phyloP scores from a whole-genome alignment of 1,140 invertebrate genomes.

The Phthorimaea operculella region DNA sequence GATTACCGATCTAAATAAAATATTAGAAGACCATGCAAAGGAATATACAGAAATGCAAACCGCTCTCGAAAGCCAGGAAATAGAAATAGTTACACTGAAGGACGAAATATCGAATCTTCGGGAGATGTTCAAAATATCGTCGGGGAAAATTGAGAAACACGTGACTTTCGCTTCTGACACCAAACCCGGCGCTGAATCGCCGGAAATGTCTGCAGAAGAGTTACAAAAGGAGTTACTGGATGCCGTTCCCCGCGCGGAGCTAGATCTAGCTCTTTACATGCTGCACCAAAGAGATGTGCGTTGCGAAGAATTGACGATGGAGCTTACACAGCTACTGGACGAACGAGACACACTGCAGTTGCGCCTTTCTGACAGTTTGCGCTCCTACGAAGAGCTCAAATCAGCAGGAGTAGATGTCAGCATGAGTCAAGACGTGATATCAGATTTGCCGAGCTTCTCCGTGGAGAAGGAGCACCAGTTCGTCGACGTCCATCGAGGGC shows the following conservation, averaged over 20 bases:
- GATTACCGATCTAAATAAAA: constrained; percentile 66
- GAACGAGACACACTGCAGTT: constrained; percentile 87
- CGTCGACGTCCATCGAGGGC: constrained; percentile 44
- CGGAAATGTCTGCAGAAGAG: constrained; percentile 17
- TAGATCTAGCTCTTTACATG: constrained; percentile 86
- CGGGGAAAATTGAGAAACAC: constrained; percentile 69
- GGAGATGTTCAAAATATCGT: constrained; percentile 66
- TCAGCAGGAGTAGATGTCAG: constrained; percentile 30
- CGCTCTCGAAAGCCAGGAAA: constrained; percentile 73
- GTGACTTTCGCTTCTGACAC: constrained; percentile 55
- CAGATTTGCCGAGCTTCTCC: constrained; percentile 35
- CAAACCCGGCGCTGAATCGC: constrained; percentile 24
- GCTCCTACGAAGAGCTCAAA: constrained; percentile 75
- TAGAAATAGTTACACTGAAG: constrained; percentile 75
- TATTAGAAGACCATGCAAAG: constrained; percentile 67
- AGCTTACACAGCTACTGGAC: constrained; percentile 84
- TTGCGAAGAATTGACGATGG: constrained; percentile 88
- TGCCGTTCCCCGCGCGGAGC: constrained; percentile 71
- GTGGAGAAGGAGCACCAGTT: constrained; percentile 40
- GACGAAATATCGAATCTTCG: constrained; percentile 63
- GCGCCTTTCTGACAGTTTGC: constrained; percentile 80
- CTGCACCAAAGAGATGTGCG: constrained; percentile 88
- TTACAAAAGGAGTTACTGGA: constrained; percentile 44
- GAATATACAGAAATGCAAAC: constrained; percentile 65
- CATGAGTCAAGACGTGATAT: constrained; percentile 32